Conservation (phyloP, 2,113 vertebrate species). For the Oxyruncus cristatus region DNA sequence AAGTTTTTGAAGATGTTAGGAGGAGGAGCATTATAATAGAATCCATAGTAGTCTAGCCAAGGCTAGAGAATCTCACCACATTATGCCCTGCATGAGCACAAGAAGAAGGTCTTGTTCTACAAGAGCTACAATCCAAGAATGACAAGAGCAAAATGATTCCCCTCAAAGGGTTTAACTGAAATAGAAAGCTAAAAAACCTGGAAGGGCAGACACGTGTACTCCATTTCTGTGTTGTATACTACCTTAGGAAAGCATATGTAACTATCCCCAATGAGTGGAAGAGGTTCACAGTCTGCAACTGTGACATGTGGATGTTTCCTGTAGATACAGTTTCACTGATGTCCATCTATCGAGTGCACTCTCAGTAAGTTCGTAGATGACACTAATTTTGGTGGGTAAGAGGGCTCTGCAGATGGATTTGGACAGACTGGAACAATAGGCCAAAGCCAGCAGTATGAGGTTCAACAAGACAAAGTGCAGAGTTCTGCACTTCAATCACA, state of each 20-base stretch:
- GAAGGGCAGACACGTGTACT: neutral
- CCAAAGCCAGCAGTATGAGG: neutral
- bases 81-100: neutral
- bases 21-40: neutral
- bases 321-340: neutral
- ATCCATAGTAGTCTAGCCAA: neutral
- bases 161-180: neutral
- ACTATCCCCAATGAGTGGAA: neutral
- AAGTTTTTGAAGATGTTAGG: neutral
- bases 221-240: neutral
- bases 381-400: neutral
- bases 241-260: neutral
- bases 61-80: neutral
- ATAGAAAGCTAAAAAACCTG: neutral
- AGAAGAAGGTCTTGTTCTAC: neutral
- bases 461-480: neutral
- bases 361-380: neutral
- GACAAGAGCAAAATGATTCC: neutral
- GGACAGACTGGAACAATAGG: too few relatives aligned
- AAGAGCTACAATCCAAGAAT: neutral
- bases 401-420: neutral
- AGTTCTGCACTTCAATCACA: neutral
- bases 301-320: rapidly evolving
- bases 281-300: neutral
- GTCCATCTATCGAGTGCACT: neutral